Conservation (phyloP, 2,888 invertebrate genomes). For the Stenichneumon culpator region DNA sequence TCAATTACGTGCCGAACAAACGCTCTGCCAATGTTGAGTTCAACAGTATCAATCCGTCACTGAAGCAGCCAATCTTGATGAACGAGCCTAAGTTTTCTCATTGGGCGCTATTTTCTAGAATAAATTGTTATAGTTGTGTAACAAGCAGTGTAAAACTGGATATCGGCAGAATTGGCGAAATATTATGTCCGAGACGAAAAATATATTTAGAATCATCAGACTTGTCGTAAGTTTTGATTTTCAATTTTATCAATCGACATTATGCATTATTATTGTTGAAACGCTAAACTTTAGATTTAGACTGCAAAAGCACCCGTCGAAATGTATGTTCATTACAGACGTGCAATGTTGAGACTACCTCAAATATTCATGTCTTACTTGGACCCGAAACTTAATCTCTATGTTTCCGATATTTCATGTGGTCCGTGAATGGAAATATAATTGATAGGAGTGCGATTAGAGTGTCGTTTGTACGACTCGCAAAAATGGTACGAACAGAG, state of each 20-base stretch:
- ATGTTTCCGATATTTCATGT: no score
- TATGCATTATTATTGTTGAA: neutral
- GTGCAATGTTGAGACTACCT: neutral
- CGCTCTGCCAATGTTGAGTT: neutral
- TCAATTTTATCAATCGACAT: neutral
- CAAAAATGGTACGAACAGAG: neutral
- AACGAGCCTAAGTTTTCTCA: neutral
- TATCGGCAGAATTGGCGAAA: neutral
- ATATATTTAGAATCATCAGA: neutral
- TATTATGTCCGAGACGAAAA: neutral
- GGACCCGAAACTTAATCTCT: no score
- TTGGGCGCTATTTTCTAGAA: neutral
- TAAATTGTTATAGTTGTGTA: neutral
- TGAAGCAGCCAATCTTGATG: neutral
- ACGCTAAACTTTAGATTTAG: neutral
- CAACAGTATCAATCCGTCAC: slow-evolving; percentile 1
- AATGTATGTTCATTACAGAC: neutral
- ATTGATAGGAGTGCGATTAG: neutral
- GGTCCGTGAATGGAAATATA: neutral
- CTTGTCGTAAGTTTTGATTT: neutral
- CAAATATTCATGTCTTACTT: no score
- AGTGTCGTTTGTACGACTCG: neutral
- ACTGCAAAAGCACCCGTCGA: neutral
- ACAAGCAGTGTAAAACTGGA: neutral
- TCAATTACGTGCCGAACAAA: slow-evolving; percentile 2